Conservation (phyloP, 2,113 vertebrate species). For the Nothocercus nigrocapillus region DNA sequence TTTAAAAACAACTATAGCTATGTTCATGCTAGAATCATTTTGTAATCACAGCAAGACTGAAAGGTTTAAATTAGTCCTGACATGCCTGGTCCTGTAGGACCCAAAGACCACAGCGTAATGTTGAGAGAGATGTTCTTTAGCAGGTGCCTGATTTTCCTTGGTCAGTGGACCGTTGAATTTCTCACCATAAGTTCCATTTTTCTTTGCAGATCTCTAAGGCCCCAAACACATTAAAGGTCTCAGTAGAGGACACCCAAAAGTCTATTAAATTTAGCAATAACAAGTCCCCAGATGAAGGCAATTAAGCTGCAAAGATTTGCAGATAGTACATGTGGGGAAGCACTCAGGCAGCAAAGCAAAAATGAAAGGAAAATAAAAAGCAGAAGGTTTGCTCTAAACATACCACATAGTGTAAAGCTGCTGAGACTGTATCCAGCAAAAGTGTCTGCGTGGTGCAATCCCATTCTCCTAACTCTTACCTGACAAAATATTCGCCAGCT, state of each 20-base stretch:
- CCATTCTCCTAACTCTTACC: not conserved
- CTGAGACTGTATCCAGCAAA: not conserved
- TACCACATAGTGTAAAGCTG: not conserved
- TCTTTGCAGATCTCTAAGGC: conserved; percentile 38
- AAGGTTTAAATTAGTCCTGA: not conserved
- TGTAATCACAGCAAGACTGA: not conserved
- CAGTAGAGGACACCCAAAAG: conserved; percentile 56
- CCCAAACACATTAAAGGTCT: conserved; percentile 41
- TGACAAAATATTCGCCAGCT: not conserved
- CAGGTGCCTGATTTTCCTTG: conserved; percentile 37
- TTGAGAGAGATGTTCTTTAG: conserved; percentile 29
- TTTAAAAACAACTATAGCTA: not conserved
- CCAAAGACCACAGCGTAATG: not conserved
- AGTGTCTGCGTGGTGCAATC: not conserved
- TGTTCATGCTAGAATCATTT: not conserved
- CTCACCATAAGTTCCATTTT: conserved; percentile 49
- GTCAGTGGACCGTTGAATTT: conserved; percentile 34
- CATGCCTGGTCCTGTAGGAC: not conserved
- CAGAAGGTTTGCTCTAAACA: not conserved
- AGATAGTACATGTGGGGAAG: conserved; percentile 21
- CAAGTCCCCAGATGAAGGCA: conserved; percentile 63
- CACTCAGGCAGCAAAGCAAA: not conserved
- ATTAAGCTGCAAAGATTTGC: conserved; percentile 59
- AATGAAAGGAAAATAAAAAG: conserved; percentile 12
- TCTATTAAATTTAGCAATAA: conserved; percentile 71